Conservation (phyloP, 2,888 invertebrate genomes). For the Chrysopilus asiliformis region DNA sequence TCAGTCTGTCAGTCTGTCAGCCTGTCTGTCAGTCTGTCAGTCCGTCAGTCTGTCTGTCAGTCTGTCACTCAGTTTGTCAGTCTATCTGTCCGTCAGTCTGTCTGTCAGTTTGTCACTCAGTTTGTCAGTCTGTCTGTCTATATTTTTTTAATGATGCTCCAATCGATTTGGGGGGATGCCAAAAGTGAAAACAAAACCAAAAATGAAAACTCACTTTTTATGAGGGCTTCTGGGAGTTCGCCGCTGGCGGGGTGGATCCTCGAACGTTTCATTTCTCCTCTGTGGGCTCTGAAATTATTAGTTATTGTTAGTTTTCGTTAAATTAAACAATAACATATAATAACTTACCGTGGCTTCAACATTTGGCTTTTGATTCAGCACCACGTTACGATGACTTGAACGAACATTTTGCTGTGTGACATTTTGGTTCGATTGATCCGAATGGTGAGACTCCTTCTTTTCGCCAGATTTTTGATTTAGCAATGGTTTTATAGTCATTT, state of each 20-base stretch:
- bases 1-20: no score
- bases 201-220: constrained; percentile 23
- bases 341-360: constrained; percentile 10
- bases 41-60: no score
- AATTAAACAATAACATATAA: not conserved
- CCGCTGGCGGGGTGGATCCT: constrained; percentile 31
- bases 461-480: constrained; percentile 21
- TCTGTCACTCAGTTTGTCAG: no score
- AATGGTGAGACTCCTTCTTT: constrained; percentile 23
- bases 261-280: constrained; percentile 30
- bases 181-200: not conserved
- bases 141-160: no score
- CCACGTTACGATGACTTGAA: constrained; percentile 27
- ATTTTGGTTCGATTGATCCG: constrained; percentile 15
- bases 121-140: no score
- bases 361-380: constrained; percentile 20
- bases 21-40: no score
- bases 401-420: constrained; percentile 17
- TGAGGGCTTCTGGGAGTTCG: constrained; percentile 35
- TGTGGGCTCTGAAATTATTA: constrained; percentile 30
- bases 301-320: no score
- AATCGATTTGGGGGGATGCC: not conserved
- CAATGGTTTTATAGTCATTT: constrained; percentile 35
- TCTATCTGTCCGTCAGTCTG: no score
- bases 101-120: no score